Conservation (phyloP, 2,888 invertebrate species). For the Cordilura impudica region DNA sequence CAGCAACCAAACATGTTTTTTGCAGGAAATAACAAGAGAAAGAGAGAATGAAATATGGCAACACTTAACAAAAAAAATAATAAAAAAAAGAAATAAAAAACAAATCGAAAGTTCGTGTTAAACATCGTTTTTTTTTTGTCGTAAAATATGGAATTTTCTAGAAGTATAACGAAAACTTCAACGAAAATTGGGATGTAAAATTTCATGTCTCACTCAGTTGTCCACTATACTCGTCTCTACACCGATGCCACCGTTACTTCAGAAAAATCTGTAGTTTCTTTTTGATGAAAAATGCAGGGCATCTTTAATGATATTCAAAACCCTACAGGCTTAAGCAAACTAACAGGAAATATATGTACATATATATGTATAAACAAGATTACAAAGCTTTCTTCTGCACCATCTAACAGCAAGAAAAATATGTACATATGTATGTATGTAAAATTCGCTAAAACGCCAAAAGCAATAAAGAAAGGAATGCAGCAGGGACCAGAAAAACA, state of each 20-base stretch:
- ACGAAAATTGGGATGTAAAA: neutral
- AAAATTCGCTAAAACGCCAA: neutral
- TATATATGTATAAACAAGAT: no score
- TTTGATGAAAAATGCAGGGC: conserved; percentile 7
- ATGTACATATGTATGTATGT: neutral
- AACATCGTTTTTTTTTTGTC: neutral
- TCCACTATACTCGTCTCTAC: neutral
- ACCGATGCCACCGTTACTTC: neutral
- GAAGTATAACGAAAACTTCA: neutral
- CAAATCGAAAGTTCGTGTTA: neutral
- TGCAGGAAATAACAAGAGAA: neutral
- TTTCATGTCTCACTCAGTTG: neutral
- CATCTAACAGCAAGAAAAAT: no score
- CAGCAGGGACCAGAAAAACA: neutral
- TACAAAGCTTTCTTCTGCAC: neutral
- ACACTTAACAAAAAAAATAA: neutral
- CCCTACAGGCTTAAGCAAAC: neutral
- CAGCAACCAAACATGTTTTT: neutral
- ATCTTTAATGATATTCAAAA: conserved; percentile 25
- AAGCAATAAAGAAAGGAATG: neutral
- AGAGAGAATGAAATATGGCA: neutral
- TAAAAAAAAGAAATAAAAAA: no score
- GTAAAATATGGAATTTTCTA: neutral
- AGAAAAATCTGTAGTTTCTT: neutral
- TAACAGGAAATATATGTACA: neutral